Base-by-base conservation (phyloP, 2,113 vertebrate species). In the Sprattus sprattus region DNA sequence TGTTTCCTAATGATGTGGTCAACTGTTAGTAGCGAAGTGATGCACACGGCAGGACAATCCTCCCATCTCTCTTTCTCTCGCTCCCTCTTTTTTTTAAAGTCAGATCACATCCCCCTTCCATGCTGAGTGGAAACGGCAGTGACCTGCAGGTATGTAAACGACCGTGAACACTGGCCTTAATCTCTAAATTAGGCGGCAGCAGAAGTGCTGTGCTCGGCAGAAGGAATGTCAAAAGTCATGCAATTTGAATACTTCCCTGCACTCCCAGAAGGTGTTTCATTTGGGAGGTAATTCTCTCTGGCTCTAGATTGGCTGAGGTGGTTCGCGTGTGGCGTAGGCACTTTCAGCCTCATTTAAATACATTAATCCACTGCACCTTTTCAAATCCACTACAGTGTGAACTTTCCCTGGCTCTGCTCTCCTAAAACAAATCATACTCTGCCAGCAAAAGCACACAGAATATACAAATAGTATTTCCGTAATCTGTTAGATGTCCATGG, bases 191-290 rank as follows among this genome's bases (percentile, higher is more conserved):
- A 87, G 87, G 52, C 46, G 81, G 49, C 39, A 13, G n/a, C 22
- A 83, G 87, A 91, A 88, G 78, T 84, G 85, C 90, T 86, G 86
- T 25, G 81, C 82, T 87, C 20, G 20, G 89, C 89, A 89, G 86
- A 92, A 89, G 81, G 83, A 46, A 88, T 60, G 88, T 85, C 89
- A 89, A 89, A 90, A 88, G 85, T 89, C 81, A 87, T 39, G 46
- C 64, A 82, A 90, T 89, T 90, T 86, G 81, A 88, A 84, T 54
- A 54, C 45, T 44, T 57, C 82, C 57, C 25, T 28, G 75, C n/a
- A 46, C 82, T 60, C 25, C 67, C 45, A 84, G 64, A 85, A 89
- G 90, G 88, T 87, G 75, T 49, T 91, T 46, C 22, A 80, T 67
- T 78, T 82, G 45, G 25, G 67, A 82, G 81, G 46, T 82, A 49